These are phyloP conservation scores for Pygoscelis adeliae DNA, from an alignment of 2,113 vertebrate species.

Conservation along the genomic window DNA sequence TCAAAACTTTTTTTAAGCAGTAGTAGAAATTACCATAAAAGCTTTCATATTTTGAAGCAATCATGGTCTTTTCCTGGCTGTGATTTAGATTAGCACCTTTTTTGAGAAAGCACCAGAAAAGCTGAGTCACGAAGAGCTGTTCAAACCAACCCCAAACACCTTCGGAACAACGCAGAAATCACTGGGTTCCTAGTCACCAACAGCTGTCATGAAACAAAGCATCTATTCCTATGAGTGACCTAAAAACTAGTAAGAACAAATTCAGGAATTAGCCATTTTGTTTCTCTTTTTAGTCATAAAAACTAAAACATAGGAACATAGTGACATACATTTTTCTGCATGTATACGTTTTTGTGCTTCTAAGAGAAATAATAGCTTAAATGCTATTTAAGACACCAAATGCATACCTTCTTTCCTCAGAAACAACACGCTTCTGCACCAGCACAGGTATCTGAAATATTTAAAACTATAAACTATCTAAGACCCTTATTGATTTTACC, in stretches of 20 bases:
- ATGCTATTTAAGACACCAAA: background rate
- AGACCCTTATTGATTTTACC: slow-evolving; percentile 18
- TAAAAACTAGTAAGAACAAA: background rate
- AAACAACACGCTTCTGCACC: background rate
- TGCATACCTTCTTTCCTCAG: background rate
- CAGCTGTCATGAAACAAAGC: background rate
- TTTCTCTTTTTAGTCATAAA: background rate
- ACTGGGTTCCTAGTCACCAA: background rate
- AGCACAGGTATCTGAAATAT: background rate
- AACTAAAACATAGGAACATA: too few relatives aligned
- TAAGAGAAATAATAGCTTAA: background rate
- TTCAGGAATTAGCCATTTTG: background rate
- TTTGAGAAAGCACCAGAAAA: background rate
- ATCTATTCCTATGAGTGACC: background rate
- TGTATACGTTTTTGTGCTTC: background rate
- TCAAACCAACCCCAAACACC: background rate
- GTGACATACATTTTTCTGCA: background rate
- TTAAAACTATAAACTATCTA: slow-evolving; percentile 9
- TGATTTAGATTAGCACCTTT: background rate
- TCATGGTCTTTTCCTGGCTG: background rate
- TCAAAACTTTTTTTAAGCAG: background rate
- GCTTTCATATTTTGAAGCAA: background rate
- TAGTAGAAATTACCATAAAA: background rate
- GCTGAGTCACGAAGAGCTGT: background rate
- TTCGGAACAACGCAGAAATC: background rate